Base-by-base conservation (phyloP, 2,888 invertebrate species). In the Ctena decussata region DNA sequence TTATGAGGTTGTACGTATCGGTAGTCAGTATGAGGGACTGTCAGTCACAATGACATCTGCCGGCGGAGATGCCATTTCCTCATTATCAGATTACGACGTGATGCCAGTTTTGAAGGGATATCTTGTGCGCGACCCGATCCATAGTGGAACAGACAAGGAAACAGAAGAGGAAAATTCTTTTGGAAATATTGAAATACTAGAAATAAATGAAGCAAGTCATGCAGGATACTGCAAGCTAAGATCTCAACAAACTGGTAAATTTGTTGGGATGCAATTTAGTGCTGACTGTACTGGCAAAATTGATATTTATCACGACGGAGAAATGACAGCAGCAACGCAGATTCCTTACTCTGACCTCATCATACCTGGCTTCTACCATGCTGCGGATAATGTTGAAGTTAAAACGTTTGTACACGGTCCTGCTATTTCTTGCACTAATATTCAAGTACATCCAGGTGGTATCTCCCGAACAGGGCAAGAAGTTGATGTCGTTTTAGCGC, bases 361-460 rank as follows among this genome's bases (percentile, higher is more conserved):
- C 32, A 73, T 73, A 46, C 44, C 41, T 6, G 73, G 49, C 1
- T 49, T 73, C 30, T 73, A 27, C n/a, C 8, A 44, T 18, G 49
- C 27, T n/a, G 46, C 73, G 1, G 73, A 73, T 27, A 44, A 32
- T 30, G 32, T 73, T n/a, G 73, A 73, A 8, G 46, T 73, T 44
- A 73, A 27, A 46, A 49, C 44, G 18, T 73, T 30, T 18, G 49
- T 73, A 30, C 73, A 73, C 35, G 73, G 73, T 11, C 73, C 73
- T 32, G 73, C 73, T 12, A 73, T 73, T 73, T n/a, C 73, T 15
- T 73, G 73, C 41, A 73, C 73, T 27, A 73, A 73, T 30, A 73
- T 73, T 73, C 73, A 73, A 32, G 32, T 6, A 3, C 73, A 73
- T 30, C 73, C 73, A 11, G 73, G 73, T 1, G 35, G 30, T 30